Evolutionary conservation across 2,797 vertebrate species (phyloP), one percentile per base, ranked within the genome.

Genomic region (Sibirionetta formosa): DNA sequence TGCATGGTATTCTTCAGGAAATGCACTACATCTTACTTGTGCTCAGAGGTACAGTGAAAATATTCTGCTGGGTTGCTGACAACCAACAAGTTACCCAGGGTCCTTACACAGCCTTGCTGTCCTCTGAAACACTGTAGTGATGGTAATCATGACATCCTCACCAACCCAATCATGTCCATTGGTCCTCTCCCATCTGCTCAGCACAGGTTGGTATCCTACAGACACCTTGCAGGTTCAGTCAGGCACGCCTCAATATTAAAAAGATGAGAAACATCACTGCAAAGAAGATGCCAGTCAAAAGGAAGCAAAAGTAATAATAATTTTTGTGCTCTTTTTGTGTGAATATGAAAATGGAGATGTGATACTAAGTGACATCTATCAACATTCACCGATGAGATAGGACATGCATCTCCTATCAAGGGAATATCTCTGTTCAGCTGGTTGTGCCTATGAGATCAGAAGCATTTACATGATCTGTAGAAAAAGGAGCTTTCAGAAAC

Each of bases 291-390:
- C 24, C 75, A 72, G 44, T n/a, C 82, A 56, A 64, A 64, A 75
- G 63, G 42, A 58, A 79, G 46, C 14, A 50, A 51, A 61, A 82
- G 86, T 4, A 38, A 82, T 82, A 51, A 15, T 42, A 83, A 22
- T 27, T 50, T 88, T 86, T 69, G 73, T 85, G 35, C 31, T 53
- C 23, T 35, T 82, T 78, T 65, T 73, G 31, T 38, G 33, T 8
- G 46, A 44, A 54, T 15, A 51, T 63, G 73, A 82, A 86, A 93
- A 91, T 4, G 19, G 86, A 94, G 88, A 97, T 4, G 9, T 65
- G 76, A 94, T 88, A 7, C 50, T 66, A 91, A 94, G 63, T 90
- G 94, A 94, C 90, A 96, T 58, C 50, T 88, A 40, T 94, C 88
- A 90, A 44, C 36, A 3, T 42, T 76, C 5, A 4, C 42, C 54